Evolutionary conservation across 2,888 invertebrate genomes (phyloP).

Genomic region (Drosophila setosimentum): DNA sequence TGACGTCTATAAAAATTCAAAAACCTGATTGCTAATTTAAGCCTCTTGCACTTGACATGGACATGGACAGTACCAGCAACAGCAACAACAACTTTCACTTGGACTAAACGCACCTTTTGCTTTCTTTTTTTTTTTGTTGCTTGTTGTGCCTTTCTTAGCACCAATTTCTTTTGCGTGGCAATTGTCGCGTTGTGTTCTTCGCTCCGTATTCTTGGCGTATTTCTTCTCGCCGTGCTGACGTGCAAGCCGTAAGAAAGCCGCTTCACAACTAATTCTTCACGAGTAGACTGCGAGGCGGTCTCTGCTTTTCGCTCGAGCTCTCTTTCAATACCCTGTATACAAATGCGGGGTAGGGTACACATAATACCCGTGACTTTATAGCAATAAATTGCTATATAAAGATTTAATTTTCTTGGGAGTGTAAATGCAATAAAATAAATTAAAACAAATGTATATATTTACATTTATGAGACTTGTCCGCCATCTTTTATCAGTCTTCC

Average conservation of each 20-base stretch:
- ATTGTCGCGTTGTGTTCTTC: slow-evolving; percentile 38
- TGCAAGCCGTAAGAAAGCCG: slow-evolving; percentile 71
- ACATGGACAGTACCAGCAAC: slow-evolving; percentile 4
- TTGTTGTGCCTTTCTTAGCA: slow-evolving; percentile 48
- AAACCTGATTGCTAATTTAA: slow-evolving; percentile 38
- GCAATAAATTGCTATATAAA: neutral
- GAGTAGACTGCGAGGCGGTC: slow-evolving; percentile 33
- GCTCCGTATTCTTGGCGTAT: slow-evolving; percentile 27
- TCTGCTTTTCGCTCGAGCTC: slow-evolving; percentile 35
- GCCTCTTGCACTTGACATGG: slow-evolving; percentile 42
- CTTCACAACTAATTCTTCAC: slow-evolving; percentile 76
- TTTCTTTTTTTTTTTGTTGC: slow-evolving; percentile 33
- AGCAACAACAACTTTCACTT: slow-evolving; percentile 62
- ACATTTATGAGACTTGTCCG: neutral
- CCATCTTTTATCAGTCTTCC: neutral
- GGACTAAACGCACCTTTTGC: slow-evolving; percentile 50
- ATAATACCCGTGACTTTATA: neutral
- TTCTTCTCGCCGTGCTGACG: slow-evolving; percentile 30
- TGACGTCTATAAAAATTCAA: slow-evolving; percentile 24
- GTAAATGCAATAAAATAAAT: neutral
- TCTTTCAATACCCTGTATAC: slow-evolving; percentile 35
- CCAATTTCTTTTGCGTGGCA: slow-evolving; percentile 73
- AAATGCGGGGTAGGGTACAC: neutral
- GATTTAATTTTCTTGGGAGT: too few species aligned
- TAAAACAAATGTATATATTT: neutral